Evolutionary conservation across 35 echinoderm and acorn worm genomes (phyloP).

Genomic region (Ophiothrix spiculata): DNA sequence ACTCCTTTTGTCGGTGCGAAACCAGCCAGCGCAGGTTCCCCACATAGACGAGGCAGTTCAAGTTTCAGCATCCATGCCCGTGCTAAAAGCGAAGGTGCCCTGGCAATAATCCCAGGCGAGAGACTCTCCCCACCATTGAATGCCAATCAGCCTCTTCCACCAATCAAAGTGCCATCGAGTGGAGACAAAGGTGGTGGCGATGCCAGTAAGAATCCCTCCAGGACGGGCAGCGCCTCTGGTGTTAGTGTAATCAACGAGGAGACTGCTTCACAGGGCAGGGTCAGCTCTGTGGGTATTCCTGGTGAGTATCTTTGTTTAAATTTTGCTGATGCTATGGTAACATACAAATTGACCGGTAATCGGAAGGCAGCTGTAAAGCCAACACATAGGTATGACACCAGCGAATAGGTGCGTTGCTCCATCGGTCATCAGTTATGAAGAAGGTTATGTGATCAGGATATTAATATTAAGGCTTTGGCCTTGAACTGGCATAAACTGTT

Average conservation of each 20-base stretch:
- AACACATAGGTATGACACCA: too few relatives aligned
- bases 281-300: background rate
- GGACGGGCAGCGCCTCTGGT: background rate
- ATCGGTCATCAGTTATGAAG: too few relatives aligned
- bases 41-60: conserved; percentile 18
- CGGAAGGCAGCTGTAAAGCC: too few relatives aligned
- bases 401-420: too few relatives aligned
- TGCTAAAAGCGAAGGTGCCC: conserved; percentile 58
- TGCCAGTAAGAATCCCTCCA: conserved; percentile 9
- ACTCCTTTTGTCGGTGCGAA: conserved; percentile 1
- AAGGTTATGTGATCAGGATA: too few relatives aligned
- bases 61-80: conserved; percentile 6
- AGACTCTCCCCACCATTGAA: background rate
- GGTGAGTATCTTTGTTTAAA: background rate
- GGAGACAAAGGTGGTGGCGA: conserved; percentile 23
- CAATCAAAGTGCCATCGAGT: conserved; percentile 87
- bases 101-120: conserved; percentile 18
- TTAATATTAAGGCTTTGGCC: too few relatives aligned
- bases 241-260: background rate
- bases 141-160: conserved; percentile 61
- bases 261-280: background rate
- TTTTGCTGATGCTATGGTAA: too few relatives aligned
- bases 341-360: too few relatives aligned
- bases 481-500: too few relatives aligned
- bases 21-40: conserved; percentile 39